These are phyloP conservation scores for Synanthedon myopaeformis DNA, from an alignment of 2,888 invertebrate species.

Conservation along the genomic window DNA sequence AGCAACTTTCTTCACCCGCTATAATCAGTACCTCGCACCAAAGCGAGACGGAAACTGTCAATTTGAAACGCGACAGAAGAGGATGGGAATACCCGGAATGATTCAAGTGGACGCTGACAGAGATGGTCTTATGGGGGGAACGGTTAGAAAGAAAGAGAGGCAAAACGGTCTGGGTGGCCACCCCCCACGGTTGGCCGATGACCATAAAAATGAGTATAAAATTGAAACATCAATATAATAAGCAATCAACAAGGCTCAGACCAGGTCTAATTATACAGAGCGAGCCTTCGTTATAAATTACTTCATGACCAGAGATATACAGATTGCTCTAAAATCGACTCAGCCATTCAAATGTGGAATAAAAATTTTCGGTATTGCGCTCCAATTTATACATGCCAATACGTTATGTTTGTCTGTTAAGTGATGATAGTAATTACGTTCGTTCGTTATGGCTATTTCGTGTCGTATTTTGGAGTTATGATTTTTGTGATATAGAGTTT, in stretches of 20 bases:
- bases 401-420: background rate
- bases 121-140: constrained; percentile 30
- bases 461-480: background rate
- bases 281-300: constrained; percentile 61
- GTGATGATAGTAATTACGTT: constrained; percentile 2
- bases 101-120: constrained; percentile 36
- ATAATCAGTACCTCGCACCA: constrained; percentile 37
- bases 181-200: constrained; percentile 71
- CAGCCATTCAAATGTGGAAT: background rate
- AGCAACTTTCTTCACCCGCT: constrained; percentile 53
- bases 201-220: constrained; percentile 71
- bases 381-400: background rate
- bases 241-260: constrained; percentile 59
- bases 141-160: constrained; percentile 28
- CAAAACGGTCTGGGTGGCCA: constrained; percentile 60
- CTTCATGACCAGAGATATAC: constrained; percentile 41
- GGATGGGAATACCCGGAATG: constrained; percentile 32
- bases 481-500: too few relatives aligned
- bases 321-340: constrained; percentile 40
- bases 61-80: constrained; percentile 17
- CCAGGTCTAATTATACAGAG: constrained; percentile 63
- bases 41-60: constrained; percentile 12
- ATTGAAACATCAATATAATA: constrained; percentile 72
- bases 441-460: background rate
- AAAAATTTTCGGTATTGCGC: background rate